These are phyloP conservation scores for Corydoras maculifer DNA, from an alignment of 2,113 vertebrate genomes.

Conservation along the genomic window DNA sequence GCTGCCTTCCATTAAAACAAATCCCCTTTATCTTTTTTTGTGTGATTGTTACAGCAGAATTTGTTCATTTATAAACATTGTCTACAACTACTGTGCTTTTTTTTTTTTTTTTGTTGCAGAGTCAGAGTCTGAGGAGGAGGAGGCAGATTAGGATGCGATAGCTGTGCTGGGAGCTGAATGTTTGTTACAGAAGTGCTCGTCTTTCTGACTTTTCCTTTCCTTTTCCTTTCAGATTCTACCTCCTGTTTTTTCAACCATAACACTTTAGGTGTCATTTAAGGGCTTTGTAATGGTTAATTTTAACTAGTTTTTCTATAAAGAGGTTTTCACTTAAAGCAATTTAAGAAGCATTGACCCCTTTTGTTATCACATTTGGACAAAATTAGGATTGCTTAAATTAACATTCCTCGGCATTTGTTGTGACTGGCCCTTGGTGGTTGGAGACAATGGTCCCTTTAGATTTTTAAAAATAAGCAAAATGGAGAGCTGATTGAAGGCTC, in stretches of 20 bases:
- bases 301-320: conserved; percentile 64
- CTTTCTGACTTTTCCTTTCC: conserved; percentile 64
- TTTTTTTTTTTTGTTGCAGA: conserved; percentile 63
- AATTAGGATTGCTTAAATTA: conserved; percentile 2
- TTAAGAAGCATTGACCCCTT: neutral
- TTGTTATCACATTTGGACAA: too few relatives aligned
- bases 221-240: conserved; percentile 74
- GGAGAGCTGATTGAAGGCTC: too few relatives aligned
- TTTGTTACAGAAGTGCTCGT: conserved; percentile 57
- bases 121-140: conserved; percentile 92
- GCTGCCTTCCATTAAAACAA: too few relatives aligned
- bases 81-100: neutral
- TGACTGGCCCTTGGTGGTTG: neutral
- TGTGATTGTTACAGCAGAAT: too few relatives aligned
- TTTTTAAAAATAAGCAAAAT: too few relatives aligned
- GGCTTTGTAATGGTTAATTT: conserved; percentile 73
- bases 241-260: conserved; percentile 79
- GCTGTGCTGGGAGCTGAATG: conserved; percentile 70
- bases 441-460: too few relatives aligned
- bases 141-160: conserved; percentile 76
- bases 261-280: conserved; percentile 72
- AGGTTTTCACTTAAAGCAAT: conserved; percentile 56
- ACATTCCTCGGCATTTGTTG: conserved; percentile 27
- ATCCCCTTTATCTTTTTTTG: too few relatives aligned
- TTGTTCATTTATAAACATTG: too few relatives aligned